phyloP scores from a whole-genome alignment of 2,888 invertebrate species.

The Drosophila peninsularis region DNA sequence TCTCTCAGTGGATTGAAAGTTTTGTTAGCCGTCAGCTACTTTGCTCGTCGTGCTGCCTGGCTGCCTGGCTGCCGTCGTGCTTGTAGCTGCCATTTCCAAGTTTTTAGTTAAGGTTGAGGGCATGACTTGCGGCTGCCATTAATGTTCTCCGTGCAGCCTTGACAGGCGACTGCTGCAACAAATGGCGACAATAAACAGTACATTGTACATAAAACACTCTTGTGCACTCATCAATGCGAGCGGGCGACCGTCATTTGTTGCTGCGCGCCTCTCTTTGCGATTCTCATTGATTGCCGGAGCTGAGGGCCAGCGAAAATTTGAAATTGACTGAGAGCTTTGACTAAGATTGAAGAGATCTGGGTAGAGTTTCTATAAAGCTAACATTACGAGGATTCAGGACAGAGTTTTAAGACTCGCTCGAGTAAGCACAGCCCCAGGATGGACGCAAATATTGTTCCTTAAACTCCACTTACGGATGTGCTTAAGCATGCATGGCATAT shows the following conservation, averaged over 20 bases:
- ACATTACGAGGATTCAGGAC: neutral
- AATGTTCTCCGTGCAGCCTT: slow-evolving; percentile 57
- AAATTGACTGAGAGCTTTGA: slow-evolving; percentile 1
- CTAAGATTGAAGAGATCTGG: neutral
- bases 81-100: slow-evolving; percentile 32
- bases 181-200: slow-evolving; percentile 64
- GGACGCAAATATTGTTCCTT: neutral
- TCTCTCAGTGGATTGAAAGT: slow-evolving; percentile 65
- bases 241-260: slow-evolving; percentile 17
- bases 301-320: neutral
- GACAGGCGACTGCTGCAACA: slow-evolving; percentile 61
- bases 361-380: neutral
- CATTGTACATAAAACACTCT: slow-evolving; percentile 49
- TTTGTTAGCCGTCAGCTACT: slow-evolving; percentile 78
- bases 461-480: neutral
- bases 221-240: slow-evolving; percentile 28
- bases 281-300: slow-evolving; percentile 29
- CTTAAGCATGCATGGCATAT: slow-evolving; percentile 26
- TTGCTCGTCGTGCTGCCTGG: slow-evolving; percentile 45
- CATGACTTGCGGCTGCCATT: slow-evolving; percentile 75
- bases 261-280: slow-evolving; percentile 16
- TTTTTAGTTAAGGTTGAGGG: slow-evolving; percentile 70
- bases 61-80: slow-evolving; percentile 12
- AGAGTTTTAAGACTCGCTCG: neutral
- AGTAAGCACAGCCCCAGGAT: neutral